Conservation (phyloP, 2,113 vertebrate genomes). For the Eurystomus gularis region DNA sequence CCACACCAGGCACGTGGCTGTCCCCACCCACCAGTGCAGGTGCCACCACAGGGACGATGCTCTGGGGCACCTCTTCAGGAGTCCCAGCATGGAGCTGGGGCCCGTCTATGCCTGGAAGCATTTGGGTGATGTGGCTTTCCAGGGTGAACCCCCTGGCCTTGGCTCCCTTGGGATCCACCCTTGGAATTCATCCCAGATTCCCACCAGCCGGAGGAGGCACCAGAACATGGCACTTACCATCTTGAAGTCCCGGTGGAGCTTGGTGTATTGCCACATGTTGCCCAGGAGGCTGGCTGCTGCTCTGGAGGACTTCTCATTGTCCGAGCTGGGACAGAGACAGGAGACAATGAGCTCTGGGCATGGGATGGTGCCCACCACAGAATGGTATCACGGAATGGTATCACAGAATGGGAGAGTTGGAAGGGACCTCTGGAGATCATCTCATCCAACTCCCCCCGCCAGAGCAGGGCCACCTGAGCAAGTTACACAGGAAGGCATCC, state of each 20-base stretch:
- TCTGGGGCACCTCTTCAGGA: not conserved
- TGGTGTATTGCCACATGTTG: slow-evolving; percentile 95
- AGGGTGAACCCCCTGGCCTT: not conserved
- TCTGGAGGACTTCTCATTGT: slow-evolving; percentile 79
- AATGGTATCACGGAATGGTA: too few relatives aligned
- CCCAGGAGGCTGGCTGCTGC: slow-evolving; percentile 87
- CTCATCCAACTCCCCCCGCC: too few relatives aligned
- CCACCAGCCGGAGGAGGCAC: fast-evolving
- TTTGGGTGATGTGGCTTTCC: not conserved
- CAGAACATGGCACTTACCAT: slow-evolving; percentile 61
- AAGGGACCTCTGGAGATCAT: too few relatives aligned
- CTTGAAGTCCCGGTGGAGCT: slow-evolving; percentile 87
- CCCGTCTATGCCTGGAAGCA: fast-evolving
- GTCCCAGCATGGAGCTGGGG: fast-evolving
- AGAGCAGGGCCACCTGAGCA: too few relatives aligned
- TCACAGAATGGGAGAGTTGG: too few relatives aligned
- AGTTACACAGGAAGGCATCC: too few relatives aligned
- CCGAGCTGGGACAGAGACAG: slow-evolving; percentile 62
- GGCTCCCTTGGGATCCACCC: not conserved
- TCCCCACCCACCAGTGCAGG: not conserved
- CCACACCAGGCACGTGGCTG: fast-evolving
- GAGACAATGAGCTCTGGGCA: not conserved
- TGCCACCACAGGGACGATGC: not conserved
- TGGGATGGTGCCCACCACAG: not conserved
- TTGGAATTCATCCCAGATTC: not conserved